Evolutionary conservation across 2,888 invertebrate species (phyloP).

Genomic region (Nephrotoma guestfalica): DNA sequence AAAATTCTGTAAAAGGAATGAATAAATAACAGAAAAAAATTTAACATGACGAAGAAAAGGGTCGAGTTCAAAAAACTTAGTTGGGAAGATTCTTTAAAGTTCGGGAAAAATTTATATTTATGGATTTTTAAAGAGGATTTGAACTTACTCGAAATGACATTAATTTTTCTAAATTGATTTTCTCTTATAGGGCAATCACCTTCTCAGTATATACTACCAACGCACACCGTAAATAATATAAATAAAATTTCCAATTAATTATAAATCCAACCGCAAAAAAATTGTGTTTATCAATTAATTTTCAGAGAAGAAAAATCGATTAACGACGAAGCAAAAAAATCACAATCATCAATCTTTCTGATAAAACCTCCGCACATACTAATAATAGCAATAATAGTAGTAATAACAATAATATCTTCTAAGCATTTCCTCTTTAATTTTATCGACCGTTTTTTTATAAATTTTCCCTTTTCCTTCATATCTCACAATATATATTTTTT

Average conservation of each 20-base stretch:
- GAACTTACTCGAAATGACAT: neutral
- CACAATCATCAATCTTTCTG: neutral
- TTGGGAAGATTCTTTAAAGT: neutral
- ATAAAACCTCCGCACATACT: neutral
- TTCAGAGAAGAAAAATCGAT: neutral
- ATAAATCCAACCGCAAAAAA: neutral
- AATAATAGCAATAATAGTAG: neutral
- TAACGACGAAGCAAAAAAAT: neutral
- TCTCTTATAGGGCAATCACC: neutral
- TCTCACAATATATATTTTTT: neutral
- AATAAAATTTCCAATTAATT: neutral
- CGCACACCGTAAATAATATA: neutral
- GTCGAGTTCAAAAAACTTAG: neutral
- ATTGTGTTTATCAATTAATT: neutral
- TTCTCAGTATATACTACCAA: neutral
- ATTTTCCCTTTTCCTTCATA: slow-evolving; percentile 4
- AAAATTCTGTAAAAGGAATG: neutral
- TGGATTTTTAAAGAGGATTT: neutral
- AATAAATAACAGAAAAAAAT: neutral
- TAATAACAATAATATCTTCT: neutral
- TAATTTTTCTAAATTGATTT: neutral
- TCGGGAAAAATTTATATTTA: neutral
- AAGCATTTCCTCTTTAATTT: slow-evolving; percentile 7
- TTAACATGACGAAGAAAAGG: neutral
- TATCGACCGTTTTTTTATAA: slow-evolving; percentile 5